Conservation (phyloP, 2,797 vertebrate genomes). For the Gorsachius magnificus region DNA sequence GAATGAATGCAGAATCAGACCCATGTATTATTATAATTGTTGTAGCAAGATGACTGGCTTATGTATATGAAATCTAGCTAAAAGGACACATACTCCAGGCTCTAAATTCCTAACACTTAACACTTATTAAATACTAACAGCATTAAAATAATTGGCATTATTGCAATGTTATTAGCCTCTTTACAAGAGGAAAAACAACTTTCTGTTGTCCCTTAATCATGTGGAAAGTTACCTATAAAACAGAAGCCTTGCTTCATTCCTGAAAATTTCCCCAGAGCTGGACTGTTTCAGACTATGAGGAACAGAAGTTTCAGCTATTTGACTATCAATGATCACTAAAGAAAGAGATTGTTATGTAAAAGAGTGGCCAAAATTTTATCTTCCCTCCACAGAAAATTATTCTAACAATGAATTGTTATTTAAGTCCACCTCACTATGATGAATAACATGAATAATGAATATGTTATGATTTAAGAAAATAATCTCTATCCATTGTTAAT, state of each 20-base stretch:
- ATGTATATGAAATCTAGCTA: not conserved
- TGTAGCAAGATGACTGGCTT: not conserved
- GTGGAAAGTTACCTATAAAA: not conserved
- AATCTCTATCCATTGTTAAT: not conserved
- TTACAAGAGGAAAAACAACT: not conserved
- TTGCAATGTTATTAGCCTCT: not conserved
- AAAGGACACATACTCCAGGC: not conserved
- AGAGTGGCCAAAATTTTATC: not conserved
- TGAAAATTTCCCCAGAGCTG: not conserved
- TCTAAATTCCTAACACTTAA: not conserved
- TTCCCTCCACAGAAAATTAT: not conserved
- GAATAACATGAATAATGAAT: not conserved
- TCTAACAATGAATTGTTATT: not conserved
- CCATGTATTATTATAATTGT: not conserved
- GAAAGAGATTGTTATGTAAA: not conserved
- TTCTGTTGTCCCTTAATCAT: not conserved
- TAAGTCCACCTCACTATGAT: not conserved
- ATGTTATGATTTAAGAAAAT: not conserved
- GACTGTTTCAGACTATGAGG: not conserved
- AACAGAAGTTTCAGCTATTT: not conserved
- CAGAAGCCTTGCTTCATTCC: not conserved
- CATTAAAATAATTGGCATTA: not conserved
- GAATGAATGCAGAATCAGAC: not conserved
- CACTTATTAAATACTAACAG: not conserved
- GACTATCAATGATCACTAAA: not conserved